Evolutionary conservation across 2,113 vertebrate genomes (phyloP).

Genomic region (Ploceus nigricollis): DNA sequence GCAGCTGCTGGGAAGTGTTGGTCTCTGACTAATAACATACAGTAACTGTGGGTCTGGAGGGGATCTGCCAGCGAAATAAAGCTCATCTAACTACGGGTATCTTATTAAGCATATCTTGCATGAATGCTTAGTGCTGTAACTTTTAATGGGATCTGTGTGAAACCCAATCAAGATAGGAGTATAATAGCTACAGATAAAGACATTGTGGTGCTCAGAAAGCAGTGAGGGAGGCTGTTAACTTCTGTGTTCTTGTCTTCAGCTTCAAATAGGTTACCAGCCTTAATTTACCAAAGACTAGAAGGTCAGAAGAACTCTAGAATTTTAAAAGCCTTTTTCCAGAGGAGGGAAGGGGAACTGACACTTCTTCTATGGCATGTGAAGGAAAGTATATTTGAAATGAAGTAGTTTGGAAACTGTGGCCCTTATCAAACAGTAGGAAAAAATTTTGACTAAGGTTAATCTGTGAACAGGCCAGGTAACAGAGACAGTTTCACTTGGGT

Average conservation of each 20-base stretch:
- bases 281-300: background rate
- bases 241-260: background rate
- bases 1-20: background rate
- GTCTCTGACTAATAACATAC: background rate
- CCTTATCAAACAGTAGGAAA: background rate
- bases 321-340: background rate
- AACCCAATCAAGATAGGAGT: background rate
- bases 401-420: background rate
- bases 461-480: background rate
- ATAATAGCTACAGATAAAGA: background rate
- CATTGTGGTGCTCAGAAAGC: background rate
- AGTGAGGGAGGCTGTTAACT: background rate
- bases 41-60: background rate
- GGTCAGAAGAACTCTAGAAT: background rate
- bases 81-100: background rate
- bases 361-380: background rate
- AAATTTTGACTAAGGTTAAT: background rate
- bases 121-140: background rate
- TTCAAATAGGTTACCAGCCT: background rate
- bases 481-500: background rate
- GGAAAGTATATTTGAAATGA: background rate
- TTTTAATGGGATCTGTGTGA: slow-evolving; percentile 26
- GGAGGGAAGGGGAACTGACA: background rate
- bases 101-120: background rate
- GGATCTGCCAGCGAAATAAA: background rate